phyloP scores from a whole-genome alignment of 2,113 vertebrate species.

The Xiphophorus hellerii region DNA sequence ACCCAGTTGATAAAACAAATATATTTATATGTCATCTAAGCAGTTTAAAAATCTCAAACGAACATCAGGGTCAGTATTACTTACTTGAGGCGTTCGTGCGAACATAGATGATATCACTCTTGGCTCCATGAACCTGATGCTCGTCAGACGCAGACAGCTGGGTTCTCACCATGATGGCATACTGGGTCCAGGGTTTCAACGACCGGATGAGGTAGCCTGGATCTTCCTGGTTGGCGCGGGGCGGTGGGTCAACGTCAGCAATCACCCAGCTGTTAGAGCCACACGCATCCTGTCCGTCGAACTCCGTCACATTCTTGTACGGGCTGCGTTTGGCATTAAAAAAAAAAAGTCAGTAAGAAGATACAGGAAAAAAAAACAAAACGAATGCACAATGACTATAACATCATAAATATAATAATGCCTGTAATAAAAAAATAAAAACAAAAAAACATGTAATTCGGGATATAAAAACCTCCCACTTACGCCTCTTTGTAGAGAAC shows the following conservation, averaged over 20 bases:
- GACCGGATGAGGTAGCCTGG: slow-evolving; percentile 86
- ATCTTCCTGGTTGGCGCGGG: slow-evolving; percentile 77
- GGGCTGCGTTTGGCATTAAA: slow-evolving; percentile 76
- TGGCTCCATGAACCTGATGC: slow-evolving; percentile 90
- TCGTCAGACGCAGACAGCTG: slow-evolving; percentile 93
- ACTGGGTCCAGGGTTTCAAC: slow-evolving; percentile 96
- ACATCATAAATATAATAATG: not conserved
- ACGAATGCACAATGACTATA: not conserved
- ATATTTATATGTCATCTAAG: no score
- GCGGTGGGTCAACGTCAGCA: slow-evolving; percentile 90
- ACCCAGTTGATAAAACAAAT: no score
- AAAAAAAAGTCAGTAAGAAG: no score
- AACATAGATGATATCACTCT: slow-evolving; percentile 95
- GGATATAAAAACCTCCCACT: slow-evolving; percentile 68
- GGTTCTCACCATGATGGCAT: slow-evolving; percentile 96
- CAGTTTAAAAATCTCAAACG: not conserved
- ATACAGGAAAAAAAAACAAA: not conserved
- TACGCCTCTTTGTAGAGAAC: slow-evolving; percentile 98
- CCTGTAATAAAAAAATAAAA: not conserved
- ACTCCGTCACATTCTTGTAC: slow-evolving; percentile 93
- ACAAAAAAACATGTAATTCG: not conserved
- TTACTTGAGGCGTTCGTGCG: slow-evolving; percentile 92
- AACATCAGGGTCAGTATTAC: slow-evolving; percentile 49
- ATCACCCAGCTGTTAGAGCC: slow-evolving; percentile 98
- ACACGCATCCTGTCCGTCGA: slow-evolving; percentile 95